Evolutionary conservation across 2,888 invertebrate species (phyloP), one percentile per base, ranked within the genome.

Genomic region (Plusia festucae): DNA sequence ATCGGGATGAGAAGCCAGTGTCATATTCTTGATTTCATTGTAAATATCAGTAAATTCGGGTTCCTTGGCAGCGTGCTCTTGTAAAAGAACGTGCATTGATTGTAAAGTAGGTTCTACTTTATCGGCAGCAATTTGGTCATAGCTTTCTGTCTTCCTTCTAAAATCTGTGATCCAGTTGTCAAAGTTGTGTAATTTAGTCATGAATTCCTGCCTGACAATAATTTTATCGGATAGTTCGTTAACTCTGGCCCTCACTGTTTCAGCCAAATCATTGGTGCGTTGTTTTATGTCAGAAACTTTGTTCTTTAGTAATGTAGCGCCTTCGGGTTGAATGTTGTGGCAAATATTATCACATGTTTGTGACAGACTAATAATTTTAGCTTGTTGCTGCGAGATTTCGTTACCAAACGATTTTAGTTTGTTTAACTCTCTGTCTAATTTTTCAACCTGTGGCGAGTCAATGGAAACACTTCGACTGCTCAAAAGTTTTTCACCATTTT

Each of bases 1-100:
- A 74, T 97, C 97, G 0, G 97, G 96, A n/a, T 97, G 96, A 1
- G 97, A 97, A 74, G 95, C 95, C 13, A 96, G 91, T 0, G 97
- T 96, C 79, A 98, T 95, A 65, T 97, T 96, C 83, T 98, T 98
- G 0, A 99, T 97, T 93, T 98, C 98, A 77, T 97, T 96, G 80
- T 98, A 97, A 76, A 99, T 97, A 2, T 96, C 96, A 71, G 97
- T 96, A 76, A 98, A 98, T 53, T 96, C 95, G 0, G 97, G 96
- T 81, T 97, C 97, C 83, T 98, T 97, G 53, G 98, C 98, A 1
- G 97, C 97, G 86, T 98, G 98, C 84, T 99, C 99, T 89, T 98
- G 97, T 61, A 98, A 93, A 24, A 98, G 93, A 0, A 97, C 96
- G 87, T 98, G 98, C 78, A 98, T 96, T 0, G 97, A 96, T 84